These are phyloP conservation scores for Melanostoma mellinum DNA, from an alignment of 2,888 invertebrate genomes.

Conservation along the genomic window DNA sequence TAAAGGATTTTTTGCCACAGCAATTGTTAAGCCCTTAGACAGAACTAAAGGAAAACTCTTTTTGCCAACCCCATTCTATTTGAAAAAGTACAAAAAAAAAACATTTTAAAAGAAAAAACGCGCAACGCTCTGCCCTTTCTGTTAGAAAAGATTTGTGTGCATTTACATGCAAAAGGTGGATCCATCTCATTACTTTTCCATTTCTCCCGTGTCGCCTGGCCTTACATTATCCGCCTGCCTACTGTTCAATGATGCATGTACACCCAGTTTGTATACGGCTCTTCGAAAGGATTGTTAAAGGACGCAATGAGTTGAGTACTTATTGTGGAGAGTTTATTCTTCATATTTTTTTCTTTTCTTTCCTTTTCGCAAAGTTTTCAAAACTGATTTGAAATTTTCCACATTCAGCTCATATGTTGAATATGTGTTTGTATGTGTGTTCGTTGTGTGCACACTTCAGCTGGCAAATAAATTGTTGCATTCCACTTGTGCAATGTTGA, in stretches of 20 bases:
- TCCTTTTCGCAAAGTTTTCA: conserved; percentile 38
- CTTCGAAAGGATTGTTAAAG: conserved; percentile 46
- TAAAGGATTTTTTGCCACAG: conserved; percentile 17
- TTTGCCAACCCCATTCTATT: not conserved
- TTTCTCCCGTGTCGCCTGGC: not conserved
- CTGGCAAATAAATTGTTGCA: conserved; percentile 65
- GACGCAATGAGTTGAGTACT: conserved; percentile 42
- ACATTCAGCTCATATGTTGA: conserved; percentile 17
- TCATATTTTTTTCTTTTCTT: not conserved
- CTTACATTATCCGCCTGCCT: not conserved
- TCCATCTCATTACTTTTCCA: conserved; percentile 59
- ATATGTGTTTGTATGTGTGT: conserved; percentile 30
- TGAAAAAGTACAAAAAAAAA: too few relatives aligned
- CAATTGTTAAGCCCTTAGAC: conserved; percentile 17
- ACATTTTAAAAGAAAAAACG: conserved; percentile 4
- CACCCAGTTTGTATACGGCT: conserved; percentile 16
- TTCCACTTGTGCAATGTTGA: conserved; percentile 39
- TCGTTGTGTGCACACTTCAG: conserved; percentile 25
- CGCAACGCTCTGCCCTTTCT: conserved; percentile 38
- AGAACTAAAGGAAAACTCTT: not conserved
- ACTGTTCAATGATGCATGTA: conserved; percentile 26
- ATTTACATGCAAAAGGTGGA: conserved; percentile 48
- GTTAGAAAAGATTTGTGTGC: conserved; percentile 38
- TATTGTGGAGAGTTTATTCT: conserved; percentile 13
- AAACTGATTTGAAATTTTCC: conserved; percentile 61